Conservation (phyloP, 2,888 invertebrate species). For the Drosophila longiperda region DNA sequence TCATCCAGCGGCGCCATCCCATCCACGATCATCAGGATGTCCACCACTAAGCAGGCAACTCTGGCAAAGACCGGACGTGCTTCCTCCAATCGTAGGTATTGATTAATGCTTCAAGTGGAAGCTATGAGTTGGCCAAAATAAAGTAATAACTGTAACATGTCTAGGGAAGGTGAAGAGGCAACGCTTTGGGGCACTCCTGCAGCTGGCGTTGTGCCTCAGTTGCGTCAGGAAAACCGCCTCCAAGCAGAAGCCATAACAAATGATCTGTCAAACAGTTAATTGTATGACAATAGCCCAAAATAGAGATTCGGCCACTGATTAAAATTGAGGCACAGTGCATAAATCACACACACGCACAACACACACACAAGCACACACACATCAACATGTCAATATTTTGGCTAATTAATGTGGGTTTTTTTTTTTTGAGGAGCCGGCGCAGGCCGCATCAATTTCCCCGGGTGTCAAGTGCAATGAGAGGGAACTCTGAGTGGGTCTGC, state of each 20-base stretch:
- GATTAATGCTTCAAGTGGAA: not conserved
- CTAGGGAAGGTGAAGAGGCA: conserved; percentile 31
- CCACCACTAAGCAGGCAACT: not conserved
- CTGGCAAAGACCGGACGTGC: not conserved
- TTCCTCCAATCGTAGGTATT: not conserved
- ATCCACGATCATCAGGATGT: not conserved
- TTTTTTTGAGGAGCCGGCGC: conserved; percentile 19
- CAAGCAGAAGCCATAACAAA: not conserved
- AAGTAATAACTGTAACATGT: not conserved
- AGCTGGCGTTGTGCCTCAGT: conserved; percentile 44
- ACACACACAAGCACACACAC: conserved; percentile 59
- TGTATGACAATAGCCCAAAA: not conserved
- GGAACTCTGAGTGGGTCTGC: conserved; percentile 50
- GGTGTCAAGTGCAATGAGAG: conserved; percentile 71
- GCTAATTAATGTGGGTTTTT: conserved; percentile 72
- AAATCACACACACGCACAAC: conserved; percentile 71
- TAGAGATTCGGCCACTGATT: conserved; percentile 34
- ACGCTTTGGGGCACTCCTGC: conserved; percentile 58
- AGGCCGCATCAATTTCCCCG: conserved; percentile 68
- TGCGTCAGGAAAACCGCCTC: conserved; percentile 21
- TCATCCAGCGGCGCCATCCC: not conserved
- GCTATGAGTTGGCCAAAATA: too few relatives aligned
- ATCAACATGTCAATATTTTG: conserved; percentile 74
- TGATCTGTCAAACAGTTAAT: conserved; percentile 7
- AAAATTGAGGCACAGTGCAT: conserved; percentile 50